These are phyloP conservation scores for Caenorhabditis latens DNA, from an alignment of 1,140 invertebrate species.

Conservation along the genomic window DNA sequence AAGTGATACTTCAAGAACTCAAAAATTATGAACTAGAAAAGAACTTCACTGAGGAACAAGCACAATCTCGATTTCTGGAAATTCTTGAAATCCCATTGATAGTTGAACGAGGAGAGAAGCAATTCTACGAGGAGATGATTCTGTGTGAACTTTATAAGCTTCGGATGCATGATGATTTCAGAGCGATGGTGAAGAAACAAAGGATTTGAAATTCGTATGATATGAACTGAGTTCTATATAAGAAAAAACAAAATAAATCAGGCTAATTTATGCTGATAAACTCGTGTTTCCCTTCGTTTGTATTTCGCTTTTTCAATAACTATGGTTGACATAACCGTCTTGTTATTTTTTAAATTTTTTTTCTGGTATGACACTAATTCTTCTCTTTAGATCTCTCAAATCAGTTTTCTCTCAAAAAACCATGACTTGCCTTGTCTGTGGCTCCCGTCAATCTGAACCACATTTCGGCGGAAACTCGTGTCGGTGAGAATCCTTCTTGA, in stretches of 20 bases:
- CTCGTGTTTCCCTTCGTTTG: no score
- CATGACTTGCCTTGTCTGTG: no score
- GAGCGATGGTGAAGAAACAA: neutral
- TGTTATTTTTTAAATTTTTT: no score
- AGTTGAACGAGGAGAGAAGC: neutral
- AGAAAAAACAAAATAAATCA: no score
- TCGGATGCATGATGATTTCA: conserved; percentile 22
- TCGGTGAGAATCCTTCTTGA: no score
- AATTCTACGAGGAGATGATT: neutral
- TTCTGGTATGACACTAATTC: no score
- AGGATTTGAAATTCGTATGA: neutral
- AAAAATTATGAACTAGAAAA: neutral
- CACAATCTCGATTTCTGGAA: neutral
- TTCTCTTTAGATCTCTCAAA: no score
- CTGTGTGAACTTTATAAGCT: neutral
- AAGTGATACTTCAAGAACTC: neutral
- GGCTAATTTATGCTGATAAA: no score
- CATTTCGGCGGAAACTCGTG: neutral
- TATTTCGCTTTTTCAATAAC: no score
- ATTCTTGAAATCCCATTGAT: conserved; percentile 3
- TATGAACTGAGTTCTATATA: no score
- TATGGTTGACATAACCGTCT: no score
- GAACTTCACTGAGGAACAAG: neutral
- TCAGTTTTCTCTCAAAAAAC: no score
- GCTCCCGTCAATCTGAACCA: neutral